phyloP scores from a whole-genome alignment of 2,797 vertebrate species.

The Luscinia luscinia region DNA sequence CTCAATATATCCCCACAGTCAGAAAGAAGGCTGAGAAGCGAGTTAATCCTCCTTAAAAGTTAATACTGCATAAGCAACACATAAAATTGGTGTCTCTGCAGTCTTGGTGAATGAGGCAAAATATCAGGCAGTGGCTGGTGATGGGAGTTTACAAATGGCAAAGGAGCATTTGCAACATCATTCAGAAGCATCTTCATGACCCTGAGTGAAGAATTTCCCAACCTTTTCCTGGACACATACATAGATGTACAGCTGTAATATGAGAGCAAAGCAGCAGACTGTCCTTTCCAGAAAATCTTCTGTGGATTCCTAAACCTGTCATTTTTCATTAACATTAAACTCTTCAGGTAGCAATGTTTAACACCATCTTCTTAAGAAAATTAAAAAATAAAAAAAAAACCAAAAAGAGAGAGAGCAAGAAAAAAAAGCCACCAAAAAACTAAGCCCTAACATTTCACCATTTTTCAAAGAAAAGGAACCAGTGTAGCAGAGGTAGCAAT shows the following conservation, averaged over 20 bases:
- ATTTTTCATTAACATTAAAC: background rate
- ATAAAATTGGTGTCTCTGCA: background rate
- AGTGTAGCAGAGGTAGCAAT: background rate
- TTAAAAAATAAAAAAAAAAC: too few species aligned
- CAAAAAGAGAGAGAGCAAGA: too few species aligned
- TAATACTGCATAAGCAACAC: background rate
- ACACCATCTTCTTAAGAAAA: background rate
- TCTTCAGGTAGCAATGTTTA: background rate
- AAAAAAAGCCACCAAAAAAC: rapidly evolving
- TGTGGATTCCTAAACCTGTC: background rate
- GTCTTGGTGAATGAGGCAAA: background rate
- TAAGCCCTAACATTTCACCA: background rate
- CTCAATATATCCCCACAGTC: background rate
- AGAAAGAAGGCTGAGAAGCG: background rate
- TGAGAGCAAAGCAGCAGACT: background rate
- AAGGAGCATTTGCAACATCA: background rate
- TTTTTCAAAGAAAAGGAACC: conserved; percentile 24
- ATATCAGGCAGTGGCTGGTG: background rate
- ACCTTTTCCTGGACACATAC: background rate
- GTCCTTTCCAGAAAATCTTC: background rate
- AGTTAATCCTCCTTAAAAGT: background rate
- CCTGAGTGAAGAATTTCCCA: background rate
- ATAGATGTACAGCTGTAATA: rapidly evolving
- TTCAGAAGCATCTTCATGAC: background rate
- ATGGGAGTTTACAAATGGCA: background rate